Evolutionary conservation across 1,140 invertebrate genomes (phyloP), one percentile per base, ranked within the genome.

Genomic region (Papilio helenus): DNA sequence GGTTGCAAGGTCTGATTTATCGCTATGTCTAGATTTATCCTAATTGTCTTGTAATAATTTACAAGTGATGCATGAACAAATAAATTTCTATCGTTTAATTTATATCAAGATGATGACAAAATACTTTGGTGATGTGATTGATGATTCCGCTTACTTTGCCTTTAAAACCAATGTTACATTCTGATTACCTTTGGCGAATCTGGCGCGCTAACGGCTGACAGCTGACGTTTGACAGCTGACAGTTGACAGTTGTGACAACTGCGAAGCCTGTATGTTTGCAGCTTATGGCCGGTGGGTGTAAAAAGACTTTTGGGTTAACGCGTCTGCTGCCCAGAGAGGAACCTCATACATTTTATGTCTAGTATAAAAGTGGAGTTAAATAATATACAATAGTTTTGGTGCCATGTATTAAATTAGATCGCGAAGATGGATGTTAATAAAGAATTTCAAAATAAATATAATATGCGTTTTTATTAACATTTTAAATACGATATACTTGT

Each of bases 371-470:
- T 55, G 16, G 14, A 68, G 26, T 68, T 16, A 16, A 68, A 14
- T 68, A 68, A 14, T 34, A 68, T 68, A 68, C 61, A 68, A 29
- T 34, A 55, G n/a, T 68, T 18, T 68, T 34, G 61, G 61, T 68
- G 61, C 61, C 61, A 68, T 68, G 58, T 61, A 61, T 61, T 26
- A 16, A 29, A 68, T 68, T 34, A 68, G 26, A 18, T 68, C 61
- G 14, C 26, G 23, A 68, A 20, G 51, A 20, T 55, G 51, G 26
- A 68, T 68, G 61, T 29, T 29, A 68, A 68, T 68, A 68, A 68
- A 68, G 14, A 29, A 34, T 18, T 29, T 18, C 23, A 4, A 68
- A 68, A 68, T 8, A 46, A 46, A 61, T 58, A n/a, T 58, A n/a
- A 12, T 23, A 2, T 61, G 10, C 18, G 58, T 26, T 61, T 61